Evolutionary conservation across 2,113 vertebrate genomes (phyloP), one percentile per base, ranked within the genome.

Genomic region (Colinus virginianus): DNA sequence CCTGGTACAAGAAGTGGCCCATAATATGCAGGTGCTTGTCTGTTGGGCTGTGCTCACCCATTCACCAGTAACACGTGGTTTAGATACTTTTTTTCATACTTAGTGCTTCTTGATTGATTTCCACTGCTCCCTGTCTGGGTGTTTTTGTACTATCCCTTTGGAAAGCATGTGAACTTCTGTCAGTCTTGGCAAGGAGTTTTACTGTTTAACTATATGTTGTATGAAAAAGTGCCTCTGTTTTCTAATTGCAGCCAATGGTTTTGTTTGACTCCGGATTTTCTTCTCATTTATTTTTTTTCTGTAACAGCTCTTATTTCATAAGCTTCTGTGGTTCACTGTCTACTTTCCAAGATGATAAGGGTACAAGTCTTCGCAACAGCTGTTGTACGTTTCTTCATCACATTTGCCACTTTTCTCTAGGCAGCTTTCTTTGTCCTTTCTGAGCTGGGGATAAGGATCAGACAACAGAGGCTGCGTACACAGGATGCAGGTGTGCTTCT

Each of bases 71-170:
- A 56, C 6, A 22, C n/a, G 20, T 82, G 53, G 13, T 13, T 13
- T 48, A 58, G 25, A 49, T 72, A 61, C 51, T 53, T 45, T 64
- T 90, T 80, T 88, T 59, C 62, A 9, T 69, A 30, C 23, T 58
- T 72, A 11, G n/a, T 49, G 56, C 16, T 16, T 68, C 36, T 67
- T 56, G 17, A 82, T 51, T 55, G 61, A 63, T 46, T 67, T 68
- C 22, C 13, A 10, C 7, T 67, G 3, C 34, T 55, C 0, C 0
- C 34, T 78, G 4, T n/a, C 20, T 16, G 28, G 36, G 9, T 3
- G 90, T 88, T 84, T 72, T 30, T 84, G 64, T 10, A 78, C 43
- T 72, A 81, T 40, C 30, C 63, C 20, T 76, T 69, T 38, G 62
- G 53, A 90, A 94, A 76, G 49, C 15, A 4, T 18, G 78, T 61